Evolutionary conservation across 1,140 invertebrate species (phyloP).

Genomic region (Berghia stephanieae): DNA sequence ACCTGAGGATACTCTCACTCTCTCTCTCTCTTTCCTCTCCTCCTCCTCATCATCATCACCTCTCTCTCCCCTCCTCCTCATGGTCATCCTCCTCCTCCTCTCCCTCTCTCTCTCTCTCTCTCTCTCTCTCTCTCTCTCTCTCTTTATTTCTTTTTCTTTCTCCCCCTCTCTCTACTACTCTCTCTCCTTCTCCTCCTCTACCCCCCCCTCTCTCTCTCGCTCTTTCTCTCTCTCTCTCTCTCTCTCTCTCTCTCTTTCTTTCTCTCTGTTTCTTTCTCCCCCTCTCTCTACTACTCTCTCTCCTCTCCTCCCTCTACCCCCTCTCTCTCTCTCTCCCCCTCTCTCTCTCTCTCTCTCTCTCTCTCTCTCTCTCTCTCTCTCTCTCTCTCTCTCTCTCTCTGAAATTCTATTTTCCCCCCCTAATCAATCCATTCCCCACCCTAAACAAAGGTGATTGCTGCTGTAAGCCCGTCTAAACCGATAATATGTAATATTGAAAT

Average conservation of each 20-base stretch:
- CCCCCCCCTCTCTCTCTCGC: neutral
- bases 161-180: neutral
- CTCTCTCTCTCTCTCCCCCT: neutral
- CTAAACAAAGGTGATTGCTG: too few relatives aligned
- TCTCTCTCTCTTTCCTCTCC: too few relatives aligned
- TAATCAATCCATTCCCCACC: too few relatives aligned
- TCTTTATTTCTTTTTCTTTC: neutral
- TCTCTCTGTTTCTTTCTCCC: conserved; percentile 11
- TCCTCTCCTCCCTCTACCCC: too few relatives aligned
- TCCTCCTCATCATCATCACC: too few relatives aligned
- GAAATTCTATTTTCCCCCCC: neutral
- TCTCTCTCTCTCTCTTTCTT: neutral
- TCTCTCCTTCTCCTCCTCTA: neutral
- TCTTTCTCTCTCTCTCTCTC: neutral
- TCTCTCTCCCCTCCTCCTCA: neutral
- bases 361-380: conserved; percentile 21
- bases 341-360: conserved; percentile 11
- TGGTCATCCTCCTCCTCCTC: neutral
- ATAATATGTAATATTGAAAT: too few relatives aligned
- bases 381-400: conserved; percentile 21
- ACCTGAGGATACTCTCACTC: too few relatives aligned
- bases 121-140: neutral
- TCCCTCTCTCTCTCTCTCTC: neutral
- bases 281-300: conserved; percentile 11
- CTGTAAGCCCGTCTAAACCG: too few relatives aligned